Evolutionary conservation across 1,140 invertebrate species (phyloP).

Genomic region (Drosophila varians): DNA sequence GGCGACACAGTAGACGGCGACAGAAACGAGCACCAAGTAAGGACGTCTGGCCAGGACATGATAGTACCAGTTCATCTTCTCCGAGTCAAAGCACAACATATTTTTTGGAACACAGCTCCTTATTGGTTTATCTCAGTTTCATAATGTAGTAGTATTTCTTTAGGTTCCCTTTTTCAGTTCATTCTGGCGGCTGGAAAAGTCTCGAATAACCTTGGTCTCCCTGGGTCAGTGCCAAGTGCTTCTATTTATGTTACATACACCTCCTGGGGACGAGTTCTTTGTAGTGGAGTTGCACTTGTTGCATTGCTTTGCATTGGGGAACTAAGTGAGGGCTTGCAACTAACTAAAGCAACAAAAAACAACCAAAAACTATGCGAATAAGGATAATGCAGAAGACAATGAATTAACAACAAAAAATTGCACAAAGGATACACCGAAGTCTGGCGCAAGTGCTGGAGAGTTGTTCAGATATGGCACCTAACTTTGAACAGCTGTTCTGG

Average conservation of each 20-base stretch:
- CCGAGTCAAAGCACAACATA: conserved; percentile 73
- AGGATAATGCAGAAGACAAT: conserved; percentile 36
- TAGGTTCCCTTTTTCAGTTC: background rate
- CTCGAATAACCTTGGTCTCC: conserved; percentile 54
- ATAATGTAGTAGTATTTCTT: background rate
- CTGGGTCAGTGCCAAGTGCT: conserved; percentile 34
- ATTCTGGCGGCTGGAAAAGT: conserved; percentile 8
- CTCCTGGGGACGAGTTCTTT: conserved; percentile 10
- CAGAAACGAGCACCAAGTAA: conserved; percentile 88
- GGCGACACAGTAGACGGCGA: conserved; percentile 88
- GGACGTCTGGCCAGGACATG: conserved; percentile 90
- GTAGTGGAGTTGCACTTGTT: conserved; percentile 19
- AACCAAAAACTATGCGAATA: conserved; percentile 47
- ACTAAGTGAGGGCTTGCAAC: conserved; percentile 25
- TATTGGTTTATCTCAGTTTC: conserved; percentile 16
- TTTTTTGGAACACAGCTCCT: background rate
- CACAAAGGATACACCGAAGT: conserved; percentile 32
- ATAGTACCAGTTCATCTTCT: conserved; percentile 85
- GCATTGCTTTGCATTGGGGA: conserved; percentile 4
- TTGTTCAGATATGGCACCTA: background rate
- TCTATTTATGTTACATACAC: conserved; percentile 70
- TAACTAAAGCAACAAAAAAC: conserved; percentile 38
- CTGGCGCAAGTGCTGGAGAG: conserved; percentile 9
- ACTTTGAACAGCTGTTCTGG: conserved; percentile 2
- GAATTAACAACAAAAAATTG: conserved; percentile 47